phyloP scores from a whole-genome alignment of 2,888 invertebrate genomes.

The Cryptocephalus primarius region DNA sequence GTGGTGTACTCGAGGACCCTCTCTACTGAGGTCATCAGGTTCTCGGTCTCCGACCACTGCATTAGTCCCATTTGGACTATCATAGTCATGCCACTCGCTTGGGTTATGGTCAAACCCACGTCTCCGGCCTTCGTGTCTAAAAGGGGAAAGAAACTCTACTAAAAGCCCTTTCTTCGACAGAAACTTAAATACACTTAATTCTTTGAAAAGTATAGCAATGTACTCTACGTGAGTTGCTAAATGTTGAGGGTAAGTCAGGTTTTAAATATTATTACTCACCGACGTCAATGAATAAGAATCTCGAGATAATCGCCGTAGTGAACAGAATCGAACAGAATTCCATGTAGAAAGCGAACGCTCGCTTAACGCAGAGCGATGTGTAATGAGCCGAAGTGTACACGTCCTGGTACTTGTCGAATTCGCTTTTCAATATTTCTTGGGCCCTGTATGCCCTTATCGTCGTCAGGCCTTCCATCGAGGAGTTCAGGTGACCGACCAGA shows the following conservation, averaged over 20 bases:
- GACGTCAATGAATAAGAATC: slow-evolving; percentile 18
- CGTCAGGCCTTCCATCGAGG: slow-evolving; percentile 32
- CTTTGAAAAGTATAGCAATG: no score
- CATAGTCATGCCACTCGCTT: slow-evolving; percentile 49
- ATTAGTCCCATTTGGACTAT: slow-evolving; percentile 50
- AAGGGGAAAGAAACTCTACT: no score
- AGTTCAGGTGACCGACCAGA: slow-evolving; percentile 30
- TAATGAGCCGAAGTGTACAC: slow-evolving; percentile 27
- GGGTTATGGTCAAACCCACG: slow-evolving; percentile 41
- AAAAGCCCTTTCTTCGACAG: no score
- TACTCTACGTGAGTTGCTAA: no score
- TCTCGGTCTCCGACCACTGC: slow-evolving; percentile 72
- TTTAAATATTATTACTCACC: slow-evolving; percentile 9
- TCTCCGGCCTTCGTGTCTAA: slow-evolving; percentile 37
- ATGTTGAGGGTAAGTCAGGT: no score
- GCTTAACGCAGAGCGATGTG: slow-evolving; percentile 33
- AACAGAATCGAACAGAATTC: slow-evolving; percentile 25
- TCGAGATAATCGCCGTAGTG: slow-evolving; percentile 17
- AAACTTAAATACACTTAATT: no score
- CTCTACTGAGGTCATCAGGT: slow-evolving; percentile 84
- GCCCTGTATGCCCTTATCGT: slow-evolving; percentile 32
- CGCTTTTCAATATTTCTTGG: slow-evolving; percentile 27
- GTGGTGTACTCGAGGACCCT: slow-evolving; percentile 46
- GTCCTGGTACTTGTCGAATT: slow-evolving; percentile 26
- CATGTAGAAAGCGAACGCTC: slow-evolving; percentile 29